A percentile compares a stretch with the other conserved stretches of the same genome.
These are phyloP conservation scores for Denticeps clupeoides DNA, from an alignment of 2,797 vertebrate species.

Conservation along the genomic window DNA sequence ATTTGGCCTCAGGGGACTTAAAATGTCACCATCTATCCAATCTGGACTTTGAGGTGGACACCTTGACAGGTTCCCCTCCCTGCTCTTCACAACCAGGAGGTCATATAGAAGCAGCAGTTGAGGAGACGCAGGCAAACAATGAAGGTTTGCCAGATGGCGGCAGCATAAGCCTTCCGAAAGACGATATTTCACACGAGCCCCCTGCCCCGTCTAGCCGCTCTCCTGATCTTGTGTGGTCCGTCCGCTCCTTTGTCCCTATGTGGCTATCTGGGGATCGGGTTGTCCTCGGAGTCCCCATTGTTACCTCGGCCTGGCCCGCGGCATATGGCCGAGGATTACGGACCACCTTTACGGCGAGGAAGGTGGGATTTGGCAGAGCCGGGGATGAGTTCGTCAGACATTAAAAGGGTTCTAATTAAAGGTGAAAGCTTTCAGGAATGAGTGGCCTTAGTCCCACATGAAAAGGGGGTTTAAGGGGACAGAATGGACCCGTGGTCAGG, in stretches of 20 bases:
- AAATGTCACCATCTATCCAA: too few species aligned
- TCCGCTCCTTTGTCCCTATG: conserved; percentile 24
- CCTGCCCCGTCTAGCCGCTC: conserved; percentile 16
- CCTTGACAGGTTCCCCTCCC: too few species aligned
- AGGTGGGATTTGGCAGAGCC: conserved; percentile 24
- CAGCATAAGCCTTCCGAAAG: too few species aligned
- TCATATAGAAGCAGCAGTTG: too few species aligned
- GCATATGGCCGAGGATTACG: conserved; percentile 37
- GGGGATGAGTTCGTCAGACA: conserved; percentile 16
- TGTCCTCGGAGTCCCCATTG: conserved; percentile 33
- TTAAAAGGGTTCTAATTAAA: conserved; percentile 24
- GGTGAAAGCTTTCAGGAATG: conserved; percentile 7
- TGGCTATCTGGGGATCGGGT: conserved; percentile 34
- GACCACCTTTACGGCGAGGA: conserved; percentile 22
- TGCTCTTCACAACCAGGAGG: too few species aligned
- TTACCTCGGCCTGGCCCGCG: conserved; percentile 20
- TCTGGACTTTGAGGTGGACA: too few species aligned
- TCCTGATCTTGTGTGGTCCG: conserved; percentile 32
- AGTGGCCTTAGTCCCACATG: conserved; percentile 14
- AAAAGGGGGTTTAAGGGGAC: conserved; percentile 15
- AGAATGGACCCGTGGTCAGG: too few species aligned
- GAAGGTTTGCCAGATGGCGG: too few species aligned
- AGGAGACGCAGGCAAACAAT: too few species aligned
- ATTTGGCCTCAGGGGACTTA: too few species aligned
- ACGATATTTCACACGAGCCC: not conserved